Conservation (phyloP, 2,797 vertebrate genomes). For the Emydoidea blandingii region DNA sequence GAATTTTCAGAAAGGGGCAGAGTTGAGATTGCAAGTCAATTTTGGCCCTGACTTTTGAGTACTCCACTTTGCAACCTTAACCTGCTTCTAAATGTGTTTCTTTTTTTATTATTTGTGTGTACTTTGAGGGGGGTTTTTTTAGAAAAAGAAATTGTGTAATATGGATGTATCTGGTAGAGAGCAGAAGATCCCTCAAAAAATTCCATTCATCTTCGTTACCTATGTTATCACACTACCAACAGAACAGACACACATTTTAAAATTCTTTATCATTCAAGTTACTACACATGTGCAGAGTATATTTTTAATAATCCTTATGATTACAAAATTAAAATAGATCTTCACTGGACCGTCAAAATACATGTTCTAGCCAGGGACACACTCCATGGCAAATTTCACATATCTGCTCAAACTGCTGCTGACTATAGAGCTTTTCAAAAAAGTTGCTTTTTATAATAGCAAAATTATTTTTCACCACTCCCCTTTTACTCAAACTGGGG, state of each 20-base stretch:
- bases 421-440: slow-evolving; percentile 24
- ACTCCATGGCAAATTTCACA: background rate
- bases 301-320: background rate
- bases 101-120: background rate
- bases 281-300: background rate
- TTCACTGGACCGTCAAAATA: background rate
- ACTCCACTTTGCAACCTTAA: background rate
- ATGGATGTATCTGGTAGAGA: background rate
- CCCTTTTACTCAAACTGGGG: background rate
- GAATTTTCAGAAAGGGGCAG: background rate
- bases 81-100: background rate
- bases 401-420: background rate
- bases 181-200: background rate
- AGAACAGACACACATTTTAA: background rate
- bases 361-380: background rate
- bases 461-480: background rate
- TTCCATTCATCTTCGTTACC: background rate
- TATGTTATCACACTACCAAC: slow-evolving; percentile 1
- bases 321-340: background rate
- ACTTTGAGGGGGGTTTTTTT: background rate
- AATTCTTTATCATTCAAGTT: background rate
- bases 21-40: background rate
- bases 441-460: background rate
- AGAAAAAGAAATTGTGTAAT: background rate
- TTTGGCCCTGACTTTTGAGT: background rate